These are phyloP conservation scores for Onthophagus sagittarius DNA, from an alignment of 2,888 invertebrate species.

Conservation along the genomic window DNA sequence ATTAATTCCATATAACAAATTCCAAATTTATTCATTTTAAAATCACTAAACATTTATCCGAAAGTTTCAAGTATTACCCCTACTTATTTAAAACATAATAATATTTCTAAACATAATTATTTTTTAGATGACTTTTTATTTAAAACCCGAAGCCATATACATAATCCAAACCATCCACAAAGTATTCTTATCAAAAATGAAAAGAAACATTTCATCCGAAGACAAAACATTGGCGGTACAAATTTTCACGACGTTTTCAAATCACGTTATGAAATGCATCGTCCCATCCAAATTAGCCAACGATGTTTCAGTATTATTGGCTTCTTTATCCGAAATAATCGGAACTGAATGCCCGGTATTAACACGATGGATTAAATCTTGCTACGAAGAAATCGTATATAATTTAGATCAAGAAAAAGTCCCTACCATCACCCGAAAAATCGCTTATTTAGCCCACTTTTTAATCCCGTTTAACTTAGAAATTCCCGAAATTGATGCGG, in stretches of 20 bases:
- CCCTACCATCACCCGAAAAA: not conserved
- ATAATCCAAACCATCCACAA: constrained; percentile 12
- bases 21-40: too few relatives aligned
- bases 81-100: too few relatives aligned
- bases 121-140: constrained; percentile 13
- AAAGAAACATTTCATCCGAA: not conserved
- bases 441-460: not conserved
- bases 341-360: not conserved
- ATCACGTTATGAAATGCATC: not conserved
- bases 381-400: not conserved
- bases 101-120: not conserved
- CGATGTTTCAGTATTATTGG: constrained; percentile 1
- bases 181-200: constrained; percentile 8
- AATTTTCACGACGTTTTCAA: not conserved
- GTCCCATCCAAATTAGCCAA: constrained; percentile 12
- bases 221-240: constrained; percentile 5
- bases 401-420: not conserved
- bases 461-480: not conserved
- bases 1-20: too few relatives aligned
- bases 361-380: not conserved
- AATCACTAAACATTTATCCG: too few relatives aligned
- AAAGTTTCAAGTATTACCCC: too few relatives aligned
- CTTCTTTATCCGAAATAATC: not conserved
- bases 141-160: constrained; percentile 11
- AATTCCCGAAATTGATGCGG: not conserved